Evolutionary conservation across 2,113 vertebrate species (phyloP), one percentile per base, ranked within the genome.

Genomic region (Siniperca chuatsi): DNA sequence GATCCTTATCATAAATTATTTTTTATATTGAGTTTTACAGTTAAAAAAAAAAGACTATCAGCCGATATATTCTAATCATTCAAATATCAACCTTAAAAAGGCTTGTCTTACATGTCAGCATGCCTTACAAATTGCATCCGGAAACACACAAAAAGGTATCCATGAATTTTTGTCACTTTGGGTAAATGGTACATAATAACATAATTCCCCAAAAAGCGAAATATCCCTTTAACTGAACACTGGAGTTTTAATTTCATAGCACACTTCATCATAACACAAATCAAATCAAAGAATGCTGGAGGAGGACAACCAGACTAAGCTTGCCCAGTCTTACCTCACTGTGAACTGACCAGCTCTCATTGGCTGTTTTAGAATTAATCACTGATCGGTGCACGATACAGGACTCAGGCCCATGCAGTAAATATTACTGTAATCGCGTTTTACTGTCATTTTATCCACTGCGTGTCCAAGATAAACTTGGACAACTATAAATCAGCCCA

Each of bases 291-390:
- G 60, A 48, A 48, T 62, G 65, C 29, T 25, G 58, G 64, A 70
- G 52, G 52, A 84, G 57, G 61, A 82, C 29, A 69, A 15, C 8
- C 42, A 82, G 60, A 48, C 44, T 61, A 8, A 48, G 48, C 33
- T 76, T 15, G 1, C 6, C n/a, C 13, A 54, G 42, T 58, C 20
- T 74, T 61, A 73, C 33, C 50, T 68, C 72, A 66, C 54, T 8
- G 9, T 75, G 60, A 82, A 69, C 55, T n/a, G 70, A n/a, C 20
- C 68, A 50, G 46, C 58, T 69, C 61, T 71, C 79, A 64, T 15
- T 70, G 35, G 68, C 40, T 37, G 61, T 58, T 75, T 0, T 48
- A 48, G 6, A 11, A 8, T 65, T 37, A 87, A 61, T 71, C 46
- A 55, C 64, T 37, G 57, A 69, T 65, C 58, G 54, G 50, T 13